phyloP scores from a whole-genome alignment of 2,797 vertebrate species.

The Tragelaphus oryx region DNA sequence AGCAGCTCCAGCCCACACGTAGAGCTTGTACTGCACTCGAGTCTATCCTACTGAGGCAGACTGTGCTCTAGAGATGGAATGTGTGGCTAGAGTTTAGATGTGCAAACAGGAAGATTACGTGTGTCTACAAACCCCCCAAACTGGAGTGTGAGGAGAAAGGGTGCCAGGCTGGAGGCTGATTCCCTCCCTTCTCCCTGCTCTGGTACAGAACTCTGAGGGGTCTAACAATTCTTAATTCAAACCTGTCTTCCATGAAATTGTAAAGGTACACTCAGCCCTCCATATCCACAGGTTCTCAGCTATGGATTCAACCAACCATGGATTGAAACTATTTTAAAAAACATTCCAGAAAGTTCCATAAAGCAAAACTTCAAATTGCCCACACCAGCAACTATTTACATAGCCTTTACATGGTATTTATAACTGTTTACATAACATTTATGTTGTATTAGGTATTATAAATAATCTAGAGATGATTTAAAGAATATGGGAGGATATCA shows the following conservation, averaged over 20 bases:
- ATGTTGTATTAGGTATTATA: not conserved
- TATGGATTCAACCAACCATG: not conserved
- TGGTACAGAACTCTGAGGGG: not conserved
- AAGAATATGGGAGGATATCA: not conserved
- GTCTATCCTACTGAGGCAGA: not conserved
- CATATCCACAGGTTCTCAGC: not conserved
- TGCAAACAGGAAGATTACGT: not conserved
- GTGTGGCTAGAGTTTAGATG: not conserved
- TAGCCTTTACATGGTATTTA: not conserved
- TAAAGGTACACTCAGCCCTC: not conserved
- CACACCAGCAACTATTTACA: not conserved
- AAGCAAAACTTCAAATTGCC: not conserved
- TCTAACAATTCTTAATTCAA: slow-evolving; percentile 9
- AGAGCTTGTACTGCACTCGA: not conserved
- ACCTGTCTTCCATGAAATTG: not conserved
- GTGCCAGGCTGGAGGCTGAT: not conserved
- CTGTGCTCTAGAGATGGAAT: not conserved
- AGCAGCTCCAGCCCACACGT: not conserved
- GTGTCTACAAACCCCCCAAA: not conserved
- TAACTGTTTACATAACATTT: not conserved
- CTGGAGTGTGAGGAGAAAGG: not conserved
- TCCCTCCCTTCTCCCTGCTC: not conserved
- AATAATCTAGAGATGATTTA: not conserved
- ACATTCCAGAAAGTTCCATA: not conserved
- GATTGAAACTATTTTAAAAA: not conserved